Conservation (phyloP, 2,113 vertebrate species). For the Austrofundulus limnaeus region DNA sequence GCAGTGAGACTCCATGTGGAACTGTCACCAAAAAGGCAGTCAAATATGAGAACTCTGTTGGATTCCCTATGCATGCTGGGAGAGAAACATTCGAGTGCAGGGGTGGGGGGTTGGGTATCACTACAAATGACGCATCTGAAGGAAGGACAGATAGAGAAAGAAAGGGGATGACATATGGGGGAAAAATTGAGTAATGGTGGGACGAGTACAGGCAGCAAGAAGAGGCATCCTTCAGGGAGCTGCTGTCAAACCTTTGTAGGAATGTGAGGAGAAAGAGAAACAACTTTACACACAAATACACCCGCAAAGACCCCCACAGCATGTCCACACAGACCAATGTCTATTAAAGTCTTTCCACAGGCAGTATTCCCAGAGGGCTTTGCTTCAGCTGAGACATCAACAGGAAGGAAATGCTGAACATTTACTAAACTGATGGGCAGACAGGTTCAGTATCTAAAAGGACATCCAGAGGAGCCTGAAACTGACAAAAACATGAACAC, state of each 20-base stretch:
- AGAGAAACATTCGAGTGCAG: constrained; percentile 49
- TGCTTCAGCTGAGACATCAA: constrained; percentile 44
- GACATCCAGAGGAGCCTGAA: constrained; percentile 15
- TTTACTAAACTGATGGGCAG: constrained; percentile 23
- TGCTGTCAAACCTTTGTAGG: constrained; percentile 82
- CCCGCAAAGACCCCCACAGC: constrained; percentile 30
- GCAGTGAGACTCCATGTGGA: constrained; percentile 56
- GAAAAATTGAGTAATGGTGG: constrained; percentile 4
- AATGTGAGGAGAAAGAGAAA: constrained; percentile 80
- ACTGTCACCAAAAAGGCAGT: constrained; percentile 61
- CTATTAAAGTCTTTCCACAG: constrained; percentile 57
- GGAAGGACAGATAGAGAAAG: constrained; percentile 11
- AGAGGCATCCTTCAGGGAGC: constrained; percentile 73
- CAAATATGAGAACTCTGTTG: constrained; percentile 52
- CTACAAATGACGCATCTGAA: constrained; percentile 25
- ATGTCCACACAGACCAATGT: constrained; percentile 53
- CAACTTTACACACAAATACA: constrained; percentile 55
- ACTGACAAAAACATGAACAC: background rate
- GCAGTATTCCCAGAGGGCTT: constrained; percentile 48
- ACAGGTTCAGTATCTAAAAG: constrained; percentile 17
- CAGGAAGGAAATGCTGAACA: constrained; percentile 31
- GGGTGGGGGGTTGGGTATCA: constrained; percentile 21
- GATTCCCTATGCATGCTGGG: constrained; percentile 62
- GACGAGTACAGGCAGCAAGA: constrained; percentile 13
- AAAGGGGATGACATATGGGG: constrained; percentile 23